phyloP scores from a whole-genome alignment of 2,113 vertebrate species.

The Thinocorus orbignyianus region DNA sequence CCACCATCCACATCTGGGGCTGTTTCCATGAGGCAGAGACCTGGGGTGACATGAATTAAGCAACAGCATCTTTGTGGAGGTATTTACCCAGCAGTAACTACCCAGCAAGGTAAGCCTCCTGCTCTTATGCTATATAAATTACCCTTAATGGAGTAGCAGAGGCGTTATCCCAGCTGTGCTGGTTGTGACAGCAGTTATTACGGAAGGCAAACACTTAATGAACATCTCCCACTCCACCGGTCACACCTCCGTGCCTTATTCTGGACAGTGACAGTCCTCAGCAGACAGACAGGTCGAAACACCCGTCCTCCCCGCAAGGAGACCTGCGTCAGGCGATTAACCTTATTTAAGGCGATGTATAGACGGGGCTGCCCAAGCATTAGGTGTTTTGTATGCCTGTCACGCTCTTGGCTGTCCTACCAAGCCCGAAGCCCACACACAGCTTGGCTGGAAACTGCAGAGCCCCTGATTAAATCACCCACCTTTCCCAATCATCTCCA shows the following conservation, averaged over 20 bases:
- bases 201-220: accelerated
- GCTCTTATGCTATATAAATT: accelerated
- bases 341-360: not conserved
- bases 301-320: not conserved
- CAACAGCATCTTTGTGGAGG: not conserved
- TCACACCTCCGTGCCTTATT: not conserved
- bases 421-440: not conserved
- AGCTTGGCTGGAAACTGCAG: not conserved
- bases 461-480: not conserved
- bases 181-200: not conserved
- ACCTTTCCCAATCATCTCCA: not conserved
- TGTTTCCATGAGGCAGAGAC: accelerated
- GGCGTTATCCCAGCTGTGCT: accelerated
- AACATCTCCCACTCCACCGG: accelerated
- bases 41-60: accelerated
- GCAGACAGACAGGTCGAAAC: not conserved
- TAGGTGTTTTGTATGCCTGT: accelerated
- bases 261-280: not conserved
- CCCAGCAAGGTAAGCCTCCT: not conserved
- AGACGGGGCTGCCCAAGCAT: not conserved
- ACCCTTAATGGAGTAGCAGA: accelerated
- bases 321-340: not conserved
- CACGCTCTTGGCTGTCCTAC: not conserved
- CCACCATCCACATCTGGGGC: accelerated
- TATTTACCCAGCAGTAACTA: not conserved